Conservation (phyloP, 2,797 vertebrate genomes). For the Zenarchopterus dispar region DNA sequence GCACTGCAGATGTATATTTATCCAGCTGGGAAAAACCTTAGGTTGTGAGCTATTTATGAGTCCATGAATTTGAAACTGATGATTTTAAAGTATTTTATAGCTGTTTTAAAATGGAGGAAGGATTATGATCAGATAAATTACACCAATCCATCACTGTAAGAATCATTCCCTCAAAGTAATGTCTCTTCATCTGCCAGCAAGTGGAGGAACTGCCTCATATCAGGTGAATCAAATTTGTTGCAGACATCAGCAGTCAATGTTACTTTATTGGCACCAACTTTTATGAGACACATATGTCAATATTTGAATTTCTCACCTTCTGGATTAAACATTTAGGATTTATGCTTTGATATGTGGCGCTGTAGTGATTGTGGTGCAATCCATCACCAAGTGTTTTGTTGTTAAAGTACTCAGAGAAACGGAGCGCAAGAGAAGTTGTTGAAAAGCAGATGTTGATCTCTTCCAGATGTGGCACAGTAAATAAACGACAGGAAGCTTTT, state of each 20-base stretch:
- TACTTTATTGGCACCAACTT: slow-evolving; percentile 42
- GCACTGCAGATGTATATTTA: slow-evolving; percentile 19
- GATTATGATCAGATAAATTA: slow-evolving; percentile 66
- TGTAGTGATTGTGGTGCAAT: slow-evolving; percentile 39
- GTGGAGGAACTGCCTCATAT: slow-evolving; percentile 26
- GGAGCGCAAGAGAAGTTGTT: too few species aligned
- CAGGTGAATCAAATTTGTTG: slow-evolving; percentile 28
- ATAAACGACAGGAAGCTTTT: too few species aligned
- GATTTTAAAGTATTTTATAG: slow-evolving; percentile 65
- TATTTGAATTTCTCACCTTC: slow-evolving; percentile 54
- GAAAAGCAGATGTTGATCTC: too few species aligned
- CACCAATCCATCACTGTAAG: slow-evolving; percentile 37
- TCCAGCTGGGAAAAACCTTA: slow-evolving; percentile 8
- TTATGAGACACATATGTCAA: slow-evolving; percentile 52
- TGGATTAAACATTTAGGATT: slow-evolving; percentile 55
- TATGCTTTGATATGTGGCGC: slow-evolving; percentile 44
- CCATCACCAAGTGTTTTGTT: background rate
- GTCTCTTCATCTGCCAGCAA: slow-evolving; percentile 42
- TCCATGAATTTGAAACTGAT: slow-evolving; percentile 59
- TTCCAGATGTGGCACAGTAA: too few species aligned
- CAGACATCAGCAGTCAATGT: slow-evolving; percentile 55
- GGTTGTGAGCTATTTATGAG: slow-evolving; percentile 53
- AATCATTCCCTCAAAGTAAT: slow-evolving; percentile 55
- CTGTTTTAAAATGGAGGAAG: slow-evolving; percentile 62
- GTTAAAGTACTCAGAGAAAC: background rate